Conservation (phyloP, 30 jellyfish, hydroid and myxozoan species). For the Chrysaora quinquecirrha region DNA sequence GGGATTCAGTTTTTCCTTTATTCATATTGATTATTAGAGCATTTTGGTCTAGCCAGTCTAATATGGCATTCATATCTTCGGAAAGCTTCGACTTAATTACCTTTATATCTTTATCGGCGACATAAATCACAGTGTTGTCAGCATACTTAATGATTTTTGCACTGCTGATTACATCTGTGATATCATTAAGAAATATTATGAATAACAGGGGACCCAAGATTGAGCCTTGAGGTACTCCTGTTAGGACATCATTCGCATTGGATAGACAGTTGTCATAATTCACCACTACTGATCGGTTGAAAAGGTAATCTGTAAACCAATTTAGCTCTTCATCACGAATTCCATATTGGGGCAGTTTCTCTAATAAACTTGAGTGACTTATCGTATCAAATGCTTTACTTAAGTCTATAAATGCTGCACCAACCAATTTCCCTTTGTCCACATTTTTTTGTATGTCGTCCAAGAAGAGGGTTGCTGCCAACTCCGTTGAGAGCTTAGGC, state of each 20-base stretch:
- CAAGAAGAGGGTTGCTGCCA: slow-evolving; percentile 37
- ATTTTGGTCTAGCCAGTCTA: slow-evolving; percentile 53
- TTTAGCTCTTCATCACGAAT: slow-evolving; percentile 6
- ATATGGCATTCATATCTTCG: slow-evolving; percentile 45
- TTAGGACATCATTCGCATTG: slow-evolving; percentile 42
- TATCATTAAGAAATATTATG: slow-evolving; percentile 28
- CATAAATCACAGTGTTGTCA: slow-evolving; percentile 62
- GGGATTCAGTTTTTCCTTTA: slow-evolving; percentile 47
- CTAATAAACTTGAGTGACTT: neutral
- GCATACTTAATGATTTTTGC: slow-evolving; percentile 57
- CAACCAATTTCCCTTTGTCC: slow-evolving; percentile 28
- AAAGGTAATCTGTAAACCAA: slow-evolving; percentile 31
- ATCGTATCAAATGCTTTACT: slow-evolving; percentile 29
- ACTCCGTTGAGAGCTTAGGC: slow-evolving; percentile 18
- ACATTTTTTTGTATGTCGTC: slow-evolving; percentile 21
- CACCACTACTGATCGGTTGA: slow-evolving; percentile 62
- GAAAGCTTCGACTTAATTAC: slow-evolving; percentile 56
- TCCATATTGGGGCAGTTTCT: neutral
- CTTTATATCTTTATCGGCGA: slow-evolving; percentile 51
- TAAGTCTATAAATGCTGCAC: slow-evolving; percentile 25
- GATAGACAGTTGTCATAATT: slow-evolving; percentile 44
- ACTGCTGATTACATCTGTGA: slow-evolving; percentile 31
- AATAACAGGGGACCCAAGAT: slow-evolving; percentile 52
- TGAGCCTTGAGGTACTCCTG: slow-evolving; percentile 51
- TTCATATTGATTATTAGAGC: slow-evolving; percentile 43